A percentile compares a stretch with the other conserved stretches of the same genome.
Evolutionary conservation across 2,797 vertebrate species (phyloP).

Genomic region (Lutjanus argentimaculatus): DNA sequence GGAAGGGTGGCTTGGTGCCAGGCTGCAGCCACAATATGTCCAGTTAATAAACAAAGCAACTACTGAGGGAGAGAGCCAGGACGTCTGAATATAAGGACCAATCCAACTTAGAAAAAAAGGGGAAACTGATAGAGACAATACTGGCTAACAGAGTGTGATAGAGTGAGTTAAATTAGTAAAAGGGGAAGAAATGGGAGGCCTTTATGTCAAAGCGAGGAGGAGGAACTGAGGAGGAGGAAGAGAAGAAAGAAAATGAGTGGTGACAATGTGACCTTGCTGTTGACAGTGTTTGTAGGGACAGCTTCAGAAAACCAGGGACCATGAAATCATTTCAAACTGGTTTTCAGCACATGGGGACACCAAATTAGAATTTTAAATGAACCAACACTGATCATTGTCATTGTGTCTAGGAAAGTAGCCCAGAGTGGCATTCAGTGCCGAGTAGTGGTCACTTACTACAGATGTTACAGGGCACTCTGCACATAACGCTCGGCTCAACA

Average conservation of each 20-base stretch:
- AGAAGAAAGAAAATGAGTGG: conserved; percentile 1
- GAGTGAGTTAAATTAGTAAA: background rate
- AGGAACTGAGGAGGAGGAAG: background rate
- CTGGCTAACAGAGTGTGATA: conserved; percentile 48
- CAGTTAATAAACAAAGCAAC: conserved; percentile 72
- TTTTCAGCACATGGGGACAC: conserved; percentile 42
- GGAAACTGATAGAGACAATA: conserved; percentile 51
- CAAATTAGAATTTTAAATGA: conserved; percentile 35
- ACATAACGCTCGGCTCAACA: conserved; percentile 80
- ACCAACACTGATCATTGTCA: conserved; percentile 1
- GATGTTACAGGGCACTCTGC: conserved; percentile 87
- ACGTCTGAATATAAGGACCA: background rate
- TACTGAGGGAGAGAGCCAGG: conserved; percentile 17
- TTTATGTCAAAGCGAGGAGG: conserved; percentile 8
- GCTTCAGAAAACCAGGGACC: conserved; percentile 40
- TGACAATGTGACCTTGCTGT: conserved; percentile 31
- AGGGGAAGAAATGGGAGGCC: background rate
- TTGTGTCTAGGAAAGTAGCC: conserved; percentile 41
- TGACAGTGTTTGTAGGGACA: conserved; percentile 7
- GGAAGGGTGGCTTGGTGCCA: conserved; percentile 79
- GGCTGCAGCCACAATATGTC: conserved; percentile 81
- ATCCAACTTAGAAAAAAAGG: background rate
- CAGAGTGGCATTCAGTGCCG: conserved; percentile 50
- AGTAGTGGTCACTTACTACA: conserved; percentile 86
- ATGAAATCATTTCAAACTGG: conserved; percentile 43